Base-by-base conservation (phyloP, 2,797 vertebrate species). In the Smutsia gigantea region DNA sequence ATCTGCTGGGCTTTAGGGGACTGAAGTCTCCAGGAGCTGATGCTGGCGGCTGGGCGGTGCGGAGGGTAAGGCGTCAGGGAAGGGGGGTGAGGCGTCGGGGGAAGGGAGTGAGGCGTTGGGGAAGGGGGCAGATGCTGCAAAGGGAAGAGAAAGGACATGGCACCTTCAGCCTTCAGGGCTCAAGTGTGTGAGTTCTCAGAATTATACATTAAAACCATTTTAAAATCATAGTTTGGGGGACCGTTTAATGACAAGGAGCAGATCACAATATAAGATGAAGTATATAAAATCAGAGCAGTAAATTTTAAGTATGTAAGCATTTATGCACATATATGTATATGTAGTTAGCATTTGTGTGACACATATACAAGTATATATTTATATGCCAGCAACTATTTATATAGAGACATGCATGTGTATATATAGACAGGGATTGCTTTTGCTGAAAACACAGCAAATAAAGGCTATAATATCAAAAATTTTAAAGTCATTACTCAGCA, bases 1-100 rank as follows among this genome's bases (percentile, higher is more conserved):
- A 6, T 21, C 18, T 12, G 5, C 11, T 72, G 1, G 61, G 9
- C 37, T 74, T 79, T 46, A 64, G 5, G 18, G 46, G 53, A 71
- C 0, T 29, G 34, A 78, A n/a, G 9, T n/a, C 12, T 11, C 57
- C 31, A 6, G 12, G 13, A 37, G 12, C 5, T 39, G 0, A 3
- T 31, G 49, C 13, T 34, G 23, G 0, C 13, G 18, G 17, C 42
- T 46, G 8, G 42, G 42, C 42, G 42, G 42, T 46, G 42, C 8
- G 42, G 42, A 46, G 7, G 42, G 42, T 10, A 1, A 10, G 42
- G 42, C 42, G 1, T 46, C 42, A 46, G 42, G 42, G 42, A 8
- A 46, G 2, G 42, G 42, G 42, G 42, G 3, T 10, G 42, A 2
- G 42, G 8, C 8, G 10, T 46, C 42, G 42, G 42, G 42, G 42